Evolutionary conservation across 2,113 vertebrate genomes (phyloP).

Genomic region (Neotragus moschatus): DNA sequence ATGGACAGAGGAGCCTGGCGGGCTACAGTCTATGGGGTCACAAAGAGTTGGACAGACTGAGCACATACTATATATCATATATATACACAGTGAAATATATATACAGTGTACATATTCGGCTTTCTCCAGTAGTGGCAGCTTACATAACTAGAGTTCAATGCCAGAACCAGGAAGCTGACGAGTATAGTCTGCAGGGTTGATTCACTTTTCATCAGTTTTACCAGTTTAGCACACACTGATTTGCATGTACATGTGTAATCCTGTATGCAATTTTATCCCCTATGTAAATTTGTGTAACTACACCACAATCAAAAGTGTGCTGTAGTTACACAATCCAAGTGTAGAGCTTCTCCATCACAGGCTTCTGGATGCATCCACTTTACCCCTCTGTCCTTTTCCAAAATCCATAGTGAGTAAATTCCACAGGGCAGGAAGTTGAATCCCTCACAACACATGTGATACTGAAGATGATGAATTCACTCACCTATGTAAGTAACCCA

Average conservation of each 20-base stretch:
- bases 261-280: rapidly evolving
- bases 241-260: rapidly evolving
- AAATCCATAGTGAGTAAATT: not conserved
- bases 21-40: not conserved
- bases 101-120: not conserved
- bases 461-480: not conserved
- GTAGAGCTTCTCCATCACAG: not conserved
- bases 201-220: not conserved
- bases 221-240: not conserved
- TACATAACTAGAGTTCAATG: not conserved
- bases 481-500: not conserved
- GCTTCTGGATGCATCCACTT: not conserved
- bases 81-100: not conserved
- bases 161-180: not conserved
- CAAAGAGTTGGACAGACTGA: not conserved
- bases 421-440: not conserved
- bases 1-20: not conserved
- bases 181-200: not conserved
- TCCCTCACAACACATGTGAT: not conserved
- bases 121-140: not conserved
- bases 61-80: not conserved
- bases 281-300: not conserved
- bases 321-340: not conserved
- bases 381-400: not conserved
- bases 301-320: not conserved